Evolutionary conservation across 30 jellyfish, hydroid and myxozoan species (phyloP).

Genomic region (Catostylus mosaicus): DNA sequence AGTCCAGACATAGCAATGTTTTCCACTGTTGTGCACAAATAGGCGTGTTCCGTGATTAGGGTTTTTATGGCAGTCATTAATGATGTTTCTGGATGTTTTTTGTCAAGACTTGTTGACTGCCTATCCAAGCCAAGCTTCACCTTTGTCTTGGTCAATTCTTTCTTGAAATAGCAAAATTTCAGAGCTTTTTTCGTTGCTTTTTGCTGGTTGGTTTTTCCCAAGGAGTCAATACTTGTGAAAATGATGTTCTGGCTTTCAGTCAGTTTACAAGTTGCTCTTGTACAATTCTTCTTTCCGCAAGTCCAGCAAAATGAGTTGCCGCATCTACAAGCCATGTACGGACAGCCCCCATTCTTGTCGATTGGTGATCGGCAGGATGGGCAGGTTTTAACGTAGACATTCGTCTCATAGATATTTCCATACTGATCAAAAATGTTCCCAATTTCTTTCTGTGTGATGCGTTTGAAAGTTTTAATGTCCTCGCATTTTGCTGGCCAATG

Average conservation of each 20-base stretch:
- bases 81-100: constrained; percentile 17
- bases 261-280: not conserved
- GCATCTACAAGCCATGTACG: constrained; percentile 40
- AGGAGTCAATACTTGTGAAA: constrained; percentile 29
- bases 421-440: constrained; percentile 1
- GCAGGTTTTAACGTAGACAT: constrained; percentile 36
- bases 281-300: not conserved
- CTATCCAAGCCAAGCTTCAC: constrained; percentile 27
- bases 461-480: not conserved
- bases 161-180: not conserved
- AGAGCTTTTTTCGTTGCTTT: not conserved
- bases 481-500: constrained; percentile 61
- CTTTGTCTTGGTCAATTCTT: constrained; percentile 2
- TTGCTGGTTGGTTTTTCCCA: not conserved
- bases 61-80: not conserved
- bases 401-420: constrained; percentile 22
- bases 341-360: constrained; percentile 44
- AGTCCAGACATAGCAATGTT: not conserved
- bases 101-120: constrained; percentile 19
- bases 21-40: not conserved
- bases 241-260: not conserved
- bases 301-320: constrained; percentile 40
- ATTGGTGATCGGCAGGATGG: constrained; percentile 42
- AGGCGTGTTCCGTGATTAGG: not conserved
- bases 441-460: not conserved